These are phyloP conservation scores for Aphelinus certus DNA, from an alignment of 1,140 invertebrate species.

Conservation along the genomic window DNA sequence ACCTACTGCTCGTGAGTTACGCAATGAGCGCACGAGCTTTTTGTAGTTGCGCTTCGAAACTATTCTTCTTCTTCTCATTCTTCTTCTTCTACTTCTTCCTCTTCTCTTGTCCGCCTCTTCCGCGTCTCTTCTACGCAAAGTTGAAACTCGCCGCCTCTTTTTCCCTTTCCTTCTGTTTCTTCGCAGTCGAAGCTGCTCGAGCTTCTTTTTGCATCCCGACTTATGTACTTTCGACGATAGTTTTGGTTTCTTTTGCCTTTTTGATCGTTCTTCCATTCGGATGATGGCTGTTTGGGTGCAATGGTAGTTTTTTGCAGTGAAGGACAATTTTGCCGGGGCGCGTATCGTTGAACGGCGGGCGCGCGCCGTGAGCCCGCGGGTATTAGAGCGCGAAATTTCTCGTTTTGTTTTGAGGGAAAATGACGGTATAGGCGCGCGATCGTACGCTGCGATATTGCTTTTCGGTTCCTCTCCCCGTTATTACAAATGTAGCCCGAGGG, in stretches of 20 bases:
- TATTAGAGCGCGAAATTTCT: neutral
- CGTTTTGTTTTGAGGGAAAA: neutral
- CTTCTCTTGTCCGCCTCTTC: neutral
- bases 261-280: too few species aligned
- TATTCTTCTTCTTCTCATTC: neutral
- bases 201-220: neutral
- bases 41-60: too few species aligned
- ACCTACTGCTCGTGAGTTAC: neutral
- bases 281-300: too few species aligned
- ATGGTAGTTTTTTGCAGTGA: neutral
- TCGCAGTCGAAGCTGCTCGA: neutral
- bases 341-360: too few species aligned
- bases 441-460: too few species aligned
- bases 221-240: too few species aligned
- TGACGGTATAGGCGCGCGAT: too few species aligned
- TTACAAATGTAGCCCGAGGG: too few species aligned
- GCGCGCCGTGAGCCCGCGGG: neutral
- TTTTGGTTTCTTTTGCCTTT: too few species aligned
- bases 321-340: neutral
- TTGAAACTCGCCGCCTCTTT: neutral
- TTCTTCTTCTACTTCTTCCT: neutral
- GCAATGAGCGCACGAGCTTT: neutral
- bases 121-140: neutral
- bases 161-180: neutral
- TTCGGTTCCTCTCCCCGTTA: too few species aligned